Base-by-base conservation (phyloP, 2,888 invertebrate genomes). In the Ophioninae sp. region DNA sequence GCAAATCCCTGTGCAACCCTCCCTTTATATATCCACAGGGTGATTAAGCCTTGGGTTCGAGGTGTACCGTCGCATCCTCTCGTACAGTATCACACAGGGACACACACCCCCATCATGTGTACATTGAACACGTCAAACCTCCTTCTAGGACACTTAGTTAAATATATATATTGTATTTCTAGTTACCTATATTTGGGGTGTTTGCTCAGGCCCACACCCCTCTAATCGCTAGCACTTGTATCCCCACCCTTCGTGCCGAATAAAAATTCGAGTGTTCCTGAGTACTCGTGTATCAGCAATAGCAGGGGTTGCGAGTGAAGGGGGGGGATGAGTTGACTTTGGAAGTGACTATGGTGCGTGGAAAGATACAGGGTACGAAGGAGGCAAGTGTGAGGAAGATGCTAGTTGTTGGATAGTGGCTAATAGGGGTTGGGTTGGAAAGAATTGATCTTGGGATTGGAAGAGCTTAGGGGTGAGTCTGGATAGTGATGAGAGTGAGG, bases 1-100 rank as follows among this genome's bases (percentile, higher is more conserved):
- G 84, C 84, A 84, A 84, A 84, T 84, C 84, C 81, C 84, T 81
- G 84, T 84, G 84, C 79, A 81, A 84, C 79, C 81, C 79, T 72
- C 84, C 84, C 84, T 84, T 84, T 84, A 79, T 84, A 79, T 78
- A 84, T 69, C 81, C 74, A 79, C 81, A 41, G 81, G 81, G 84
- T 84, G 84, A 84, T 84, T 81, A 84, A 84, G 78, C 84, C 81
- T 76, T 70, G 77, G 57, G 81, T 75, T 73, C 77, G 81, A 75
- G 84, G 41, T 81, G 78, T 79, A 67, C 75, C 75, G 61, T 61
- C 70, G 81, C 72, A 56, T 75, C 75, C 84, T 79, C 81, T 81
- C 81, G 72, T 76, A 67, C 79, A 78, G 79, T 69, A 75, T 77
- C 76, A 68, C 44, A 30, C 77, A 44, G 20, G 56, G 44, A n/a